Percentiles rank a stretch among this genome's conserved stretches.
These are phyloP conservation scores for Pilophorus perplexus DNA, from an alignment of 2,888 invertebrate genomes.

Conservation along the genomic window DNA sequence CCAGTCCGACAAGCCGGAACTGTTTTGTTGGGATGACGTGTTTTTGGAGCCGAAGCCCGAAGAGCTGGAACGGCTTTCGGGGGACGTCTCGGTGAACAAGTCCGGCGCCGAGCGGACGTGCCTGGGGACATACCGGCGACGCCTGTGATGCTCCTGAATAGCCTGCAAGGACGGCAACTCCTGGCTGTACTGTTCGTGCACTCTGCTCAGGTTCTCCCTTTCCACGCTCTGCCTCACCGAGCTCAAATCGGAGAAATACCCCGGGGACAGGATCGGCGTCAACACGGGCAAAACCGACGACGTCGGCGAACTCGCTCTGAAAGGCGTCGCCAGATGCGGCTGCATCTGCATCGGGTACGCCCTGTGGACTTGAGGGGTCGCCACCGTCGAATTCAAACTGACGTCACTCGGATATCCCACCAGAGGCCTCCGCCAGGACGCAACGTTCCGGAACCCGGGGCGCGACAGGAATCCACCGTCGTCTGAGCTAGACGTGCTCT, in stretches of 20 bases:
- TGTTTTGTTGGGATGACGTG: slow-evolving; percentile 64
- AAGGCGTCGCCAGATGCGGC: slow-evolving; percentile 53
- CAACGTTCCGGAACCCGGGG: slow-evolving; percentile 56
- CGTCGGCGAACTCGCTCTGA: slow-evolving; percentile 59
- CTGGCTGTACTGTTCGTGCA: slow-evolving; percentile 68
- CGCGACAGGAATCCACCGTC: slow-evolving; percentile 80
- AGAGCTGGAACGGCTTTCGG: slow-evolving; percentile 83
- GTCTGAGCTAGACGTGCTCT: slow-evolving; percentile 65
- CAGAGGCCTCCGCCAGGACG: slow-evolving; percentile 64
- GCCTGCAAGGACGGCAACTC: slow-evolving; percentile 69
- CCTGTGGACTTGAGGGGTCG: slow-evolving; percentile 33
- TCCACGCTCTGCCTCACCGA: slow-evolving; percentile 72
- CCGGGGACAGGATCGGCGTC: slow-evolving; percentile 65
- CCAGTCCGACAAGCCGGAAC: slow-evolving; percentile 47
- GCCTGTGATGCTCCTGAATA: slow-evolving; percentile 66
- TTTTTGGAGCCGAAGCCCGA: slow-evolving; percentile 90
- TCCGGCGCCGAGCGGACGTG: slow-evolving; percentile 67
- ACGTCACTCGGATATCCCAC: slow-evolving; percentile 66
- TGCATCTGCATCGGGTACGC: slow-evolving; percentile 49
- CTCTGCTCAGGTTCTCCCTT: slow-evolving; percentile 57
- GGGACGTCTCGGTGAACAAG: slow-evolving; percentile 66
- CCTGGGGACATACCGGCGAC: slow-evolving; percentile 61
- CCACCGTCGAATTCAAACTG: slow-evolving; percentile 61
- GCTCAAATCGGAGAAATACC: slow-evolving; percentile 80
- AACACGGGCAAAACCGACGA: slow-evolving; percentile 65